Evolutionary conservation across 1,140 invertebrate species (phyloP).

Genomic region (Philopotamus ludificatus): DNA sequence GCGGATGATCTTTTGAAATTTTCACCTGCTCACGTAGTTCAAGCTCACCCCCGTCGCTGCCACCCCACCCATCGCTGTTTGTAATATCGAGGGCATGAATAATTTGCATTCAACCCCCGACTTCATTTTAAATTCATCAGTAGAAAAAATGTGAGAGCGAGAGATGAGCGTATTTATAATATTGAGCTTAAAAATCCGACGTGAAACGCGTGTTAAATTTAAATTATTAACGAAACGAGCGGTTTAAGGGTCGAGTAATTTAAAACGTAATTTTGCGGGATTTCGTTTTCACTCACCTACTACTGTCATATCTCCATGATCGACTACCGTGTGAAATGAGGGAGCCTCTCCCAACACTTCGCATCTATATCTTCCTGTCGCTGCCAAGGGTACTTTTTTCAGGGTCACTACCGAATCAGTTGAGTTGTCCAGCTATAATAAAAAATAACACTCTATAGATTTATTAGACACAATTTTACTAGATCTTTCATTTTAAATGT

Average conservation of each 20-base stretch:
- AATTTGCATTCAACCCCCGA: neutral
- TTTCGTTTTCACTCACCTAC: slow-evolving; percentile 72
- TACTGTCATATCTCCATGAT: slow-evolving; percentile 71
- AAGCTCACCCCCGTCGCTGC: no score
- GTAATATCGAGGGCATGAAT: neutral
- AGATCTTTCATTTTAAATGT: no score
- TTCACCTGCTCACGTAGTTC: neutral
- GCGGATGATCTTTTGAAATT: neutral
- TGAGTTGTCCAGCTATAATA: slow-evolving; percentile 65
- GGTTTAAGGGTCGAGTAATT: no score
- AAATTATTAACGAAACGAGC: neutral
- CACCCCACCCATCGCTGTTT: no score
- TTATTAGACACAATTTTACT: no score
- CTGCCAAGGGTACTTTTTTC: slow-evolving; percentile 65
- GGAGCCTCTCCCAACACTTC: slow-evolving; percentile 78
- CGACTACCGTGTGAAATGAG: slow-evolving; percentile 72
- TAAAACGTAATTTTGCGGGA: no score
- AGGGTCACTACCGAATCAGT: slow-evolving; percentile 66
- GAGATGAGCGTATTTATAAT: neutral
- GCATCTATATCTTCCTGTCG: slow-evolving; percentile 72
- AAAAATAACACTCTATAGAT: neutral
- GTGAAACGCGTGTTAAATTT: neutral
- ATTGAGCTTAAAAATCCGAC: neutral
- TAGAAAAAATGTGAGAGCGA: neutral
- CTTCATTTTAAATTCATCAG: neutral